Evolutionary conservation across 2,797 vertebrate species (phyloP).

Genomic region (Pseudopleuronectes americanus): DNA sequence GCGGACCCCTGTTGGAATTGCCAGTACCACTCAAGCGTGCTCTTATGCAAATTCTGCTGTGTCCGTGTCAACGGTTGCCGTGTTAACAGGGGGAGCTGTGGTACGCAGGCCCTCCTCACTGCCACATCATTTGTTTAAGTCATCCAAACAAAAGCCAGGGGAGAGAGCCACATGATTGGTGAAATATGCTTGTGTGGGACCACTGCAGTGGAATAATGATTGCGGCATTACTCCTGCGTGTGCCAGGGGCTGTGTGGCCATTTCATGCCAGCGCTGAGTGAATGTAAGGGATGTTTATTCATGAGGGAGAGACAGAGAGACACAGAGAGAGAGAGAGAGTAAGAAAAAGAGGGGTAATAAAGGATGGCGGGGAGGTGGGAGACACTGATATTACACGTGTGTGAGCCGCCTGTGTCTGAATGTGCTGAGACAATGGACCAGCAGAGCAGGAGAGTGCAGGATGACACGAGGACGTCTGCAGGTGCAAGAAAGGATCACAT

Average conservation of each 20-base stretch:
- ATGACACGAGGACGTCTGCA: slow-evolving; percentile 23
- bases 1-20: slow-evolving; percentile 84
- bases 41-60: slow-evolving; percentile 87
- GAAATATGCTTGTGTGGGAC: slow-evolving; percentile 90
- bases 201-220: slow-evolving; percentile 89
- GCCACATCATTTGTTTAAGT: slow-evolving; percentile 92
- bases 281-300: slow-evolving; percentile 81
- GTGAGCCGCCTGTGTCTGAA: slow-evolving; percentile 45
- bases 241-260: slow-evolving; percentile 80
- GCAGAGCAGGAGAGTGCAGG: slow-evolving; percentile 32
- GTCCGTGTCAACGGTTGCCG: slow-evolving; percentile 86
- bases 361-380: slow-evolving; percentile 59
- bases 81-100: slow-evolving; percentile 85
- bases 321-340: slow-evolving; percentile 20
- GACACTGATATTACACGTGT: slow-evolving; percentile 68
- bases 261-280: slow-evolving; percentile 78
- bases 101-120: slow-evolving; percentile 78
- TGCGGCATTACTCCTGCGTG: slow-evolving; percentile 85
- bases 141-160: slow-evolving; percentile 91
- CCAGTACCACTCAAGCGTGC: slow-evolving; percentile 84
- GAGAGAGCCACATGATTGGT: slow-evolving; percentile 89
- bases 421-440: slow-evolving; percentile 46
- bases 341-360: slow-evolving; percentile 62
- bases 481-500: slow-evolving; percentile 13
- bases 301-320: slow-evolving; percentile 63